Percentiles rank a stretch among this genome's conserved stretches.
Evolutionary conservation across 2,888 invertebrate species (phyloP).

Genomic region (Leptura quadrifasciata): DNA sequence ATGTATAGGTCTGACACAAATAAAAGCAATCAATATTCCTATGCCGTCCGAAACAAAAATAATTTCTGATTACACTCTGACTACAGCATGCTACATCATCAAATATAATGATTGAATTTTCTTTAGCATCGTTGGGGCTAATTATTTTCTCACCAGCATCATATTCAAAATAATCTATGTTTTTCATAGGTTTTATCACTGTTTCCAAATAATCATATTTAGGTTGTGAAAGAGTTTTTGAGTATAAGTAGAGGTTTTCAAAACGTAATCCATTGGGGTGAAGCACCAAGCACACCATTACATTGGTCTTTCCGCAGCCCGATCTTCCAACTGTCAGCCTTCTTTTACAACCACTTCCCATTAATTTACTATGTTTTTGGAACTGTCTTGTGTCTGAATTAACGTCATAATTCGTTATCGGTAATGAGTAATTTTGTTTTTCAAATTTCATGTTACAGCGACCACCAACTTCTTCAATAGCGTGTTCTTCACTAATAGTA

Average conservation of each 20-base stretch:
- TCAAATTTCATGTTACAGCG: conserved; percentile 15
- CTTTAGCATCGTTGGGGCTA: not conserved
- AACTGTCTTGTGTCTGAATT: not conserved
- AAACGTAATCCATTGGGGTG: conserved; percentile 17
- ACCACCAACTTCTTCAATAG: too few relatives aligned
- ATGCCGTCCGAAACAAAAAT: conserved; percentile 44
- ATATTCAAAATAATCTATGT: conserved; percentile 1
- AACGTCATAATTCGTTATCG: conserved; percentile 14
- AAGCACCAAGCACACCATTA: not conserved
- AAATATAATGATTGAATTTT: conserved; percentile 10
- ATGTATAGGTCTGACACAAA: conserved; percentile 43
- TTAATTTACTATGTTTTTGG: not conserved
- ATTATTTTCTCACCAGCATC: not conserved
- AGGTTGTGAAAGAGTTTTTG: not conserved
- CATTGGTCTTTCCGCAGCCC: conserved; percentile 3
- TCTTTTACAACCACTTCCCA: not conserved
- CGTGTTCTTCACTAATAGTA: too few relatives aligned
- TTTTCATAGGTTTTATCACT: not conserved
- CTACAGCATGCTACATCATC: conserved; percentile 29
- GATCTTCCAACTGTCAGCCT: not conserved
- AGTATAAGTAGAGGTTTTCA: conserved; percentile 21
- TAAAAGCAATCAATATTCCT: conserved; percentile 45
- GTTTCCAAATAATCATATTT: not conserved
- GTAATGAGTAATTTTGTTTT: conserved; percentile 16
- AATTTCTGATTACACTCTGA: conserved; percentile 41